Conservation (phyloP, 1,140 invertebrate genomes). For the Drosophila sechellia region DNA sequence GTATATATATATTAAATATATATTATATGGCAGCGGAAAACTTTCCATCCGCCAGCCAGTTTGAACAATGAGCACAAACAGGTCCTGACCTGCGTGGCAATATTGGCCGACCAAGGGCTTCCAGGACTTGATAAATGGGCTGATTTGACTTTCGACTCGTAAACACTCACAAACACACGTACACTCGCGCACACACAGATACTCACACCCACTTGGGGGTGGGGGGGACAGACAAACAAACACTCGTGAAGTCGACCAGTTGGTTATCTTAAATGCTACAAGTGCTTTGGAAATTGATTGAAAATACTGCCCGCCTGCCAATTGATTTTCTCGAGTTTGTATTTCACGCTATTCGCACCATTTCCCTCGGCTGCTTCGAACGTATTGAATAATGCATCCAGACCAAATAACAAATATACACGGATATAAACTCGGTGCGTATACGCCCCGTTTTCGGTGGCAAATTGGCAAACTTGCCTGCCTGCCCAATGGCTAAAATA, state of each 20-base stretch:
- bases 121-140: constrained; percentile 64
- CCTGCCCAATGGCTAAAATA: constrained; percentile 41
- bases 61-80: constrained; percentile 66
- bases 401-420: constrained; percentile 39
- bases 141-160: constrained; percentile 58
- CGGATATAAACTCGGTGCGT: constrained; percentile 5
- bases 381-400: constrained; percentile 63
- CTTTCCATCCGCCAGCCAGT: constrained; percentile 12
- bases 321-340: constrained; percentile 27
- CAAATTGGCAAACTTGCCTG: constrained; percentile 43
- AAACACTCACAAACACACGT: constrained; percentile 19
- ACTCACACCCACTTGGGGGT: constrained; percentile 9
- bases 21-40: constrained; percentile 4
- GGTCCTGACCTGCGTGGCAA: constrained; percentile 40
- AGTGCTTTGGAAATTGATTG: constrained; percentile 55
- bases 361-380: constrained; percentile 20
- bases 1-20: background rate
- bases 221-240: constrained; percentile 13
- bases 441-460: constrained; percentile 47
- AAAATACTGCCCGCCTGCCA: constrained; percentile 37
- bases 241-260: constrained; percentile 20
- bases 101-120: constrained; percentile 45
- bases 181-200: background rate
- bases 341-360: constrained; percentile 27
- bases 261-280: constrained; percentile 62